A percentile compares a stretch with the other conserved stretches of the same genome.
phyloP scores from a whole-genome alignment of 2,797 vertebrate species.

The Myripristis murdjan region DNA sequence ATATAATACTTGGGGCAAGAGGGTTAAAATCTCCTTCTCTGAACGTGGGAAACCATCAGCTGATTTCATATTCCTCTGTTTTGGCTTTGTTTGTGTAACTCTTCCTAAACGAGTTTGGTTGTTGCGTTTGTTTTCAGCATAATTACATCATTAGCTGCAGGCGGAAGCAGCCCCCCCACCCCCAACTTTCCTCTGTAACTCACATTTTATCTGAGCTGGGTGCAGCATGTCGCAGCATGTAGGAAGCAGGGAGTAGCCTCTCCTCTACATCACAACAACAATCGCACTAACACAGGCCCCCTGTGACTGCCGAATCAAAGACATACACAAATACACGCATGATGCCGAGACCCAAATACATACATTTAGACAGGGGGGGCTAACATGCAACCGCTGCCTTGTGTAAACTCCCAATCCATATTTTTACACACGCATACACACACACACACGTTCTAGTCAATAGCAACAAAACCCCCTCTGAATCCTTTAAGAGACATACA shows the following conservation, averaged over 20 bases:
- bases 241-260: constrained; percentile 47
- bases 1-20: background rate
- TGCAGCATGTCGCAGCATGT: constrained; percentile 16
- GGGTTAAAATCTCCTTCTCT: constrained; percentile 5
- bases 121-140: constrained; percentile 82
- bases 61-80: constrained; percentile 49
- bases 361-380: constrained; percentile 48
- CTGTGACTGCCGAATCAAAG: constrained; percentile 61
- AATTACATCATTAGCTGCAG: constrained; percentile 85
- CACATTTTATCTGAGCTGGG: constrained; percentile 47
- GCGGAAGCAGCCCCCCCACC: constrained; percentile 44
- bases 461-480: constrained; percentile 5
- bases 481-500: constrained; percentile 28
- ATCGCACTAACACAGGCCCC: constrained; percentile 62
- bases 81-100: constrained; percentile 67
- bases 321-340: constrained; percentile 53
- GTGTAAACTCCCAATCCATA: constrained; percentile 21
- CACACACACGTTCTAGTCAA: constrained; percentile 26
- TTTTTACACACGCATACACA: constrained; percentile 39
- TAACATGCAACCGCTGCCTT: constrained; percentile 22
- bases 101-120: constrained; percentile 58
- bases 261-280: constrained; percentile 51
- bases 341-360: constrained; percentile 68
- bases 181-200: constrained; percentile 41
- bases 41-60: constrained; percentile 14